These are phyloP conservation scores for Ephialtes manifestator DNA, from an alignment of 2,888 invertebrate species.

Conservation along the genomic window DNA sequence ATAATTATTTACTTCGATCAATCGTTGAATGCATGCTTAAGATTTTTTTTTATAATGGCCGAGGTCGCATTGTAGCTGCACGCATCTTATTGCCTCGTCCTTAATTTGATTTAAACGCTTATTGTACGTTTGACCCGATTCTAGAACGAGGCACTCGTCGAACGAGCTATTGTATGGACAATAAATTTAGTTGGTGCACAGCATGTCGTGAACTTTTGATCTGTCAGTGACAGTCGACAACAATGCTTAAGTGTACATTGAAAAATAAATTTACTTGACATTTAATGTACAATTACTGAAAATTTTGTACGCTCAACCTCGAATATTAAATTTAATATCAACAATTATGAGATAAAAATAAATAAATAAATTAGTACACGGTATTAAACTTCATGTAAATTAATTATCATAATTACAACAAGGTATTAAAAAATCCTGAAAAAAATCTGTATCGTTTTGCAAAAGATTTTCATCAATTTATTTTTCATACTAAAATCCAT, in stretches of 20 bases:
- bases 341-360: too few species aligned
- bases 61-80: background rate
- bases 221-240: background rate
- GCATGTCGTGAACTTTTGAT: conserved; percentile 27
- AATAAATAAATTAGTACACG: too few species aligned
- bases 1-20: too few species aligned
- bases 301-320: too few species aligned
- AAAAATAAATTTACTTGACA: background rate
- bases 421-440: too few species aligned
- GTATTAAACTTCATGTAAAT: too few species aligned
- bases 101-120: conserved; percentile 54
- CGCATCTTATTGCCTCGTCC: background rate
- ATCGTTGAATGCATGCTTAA: background rate
- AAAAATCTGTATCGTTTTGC: too few species aligned
- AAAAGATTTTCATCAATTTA: too few species aligned
- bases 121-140: conserved; percentile 52
- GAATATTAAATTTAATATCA: too few species aligned
- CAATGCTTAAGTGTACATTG: background rate
- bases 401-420: too few species aligned
- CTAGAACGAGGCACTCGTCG: conserved; percentile 27
- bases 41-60: background rate
- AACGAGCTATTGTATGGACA: conserved; percentile 31
- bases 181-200: background rate
- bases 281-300: too few species aligned
- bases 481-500: too few species aligned